Evolutionary conservation across 1,140 invertebrate species (phyloP), one percentile per base, ranked within the genome.

Genomic region (Akabosia matsudoensis): DNA sequence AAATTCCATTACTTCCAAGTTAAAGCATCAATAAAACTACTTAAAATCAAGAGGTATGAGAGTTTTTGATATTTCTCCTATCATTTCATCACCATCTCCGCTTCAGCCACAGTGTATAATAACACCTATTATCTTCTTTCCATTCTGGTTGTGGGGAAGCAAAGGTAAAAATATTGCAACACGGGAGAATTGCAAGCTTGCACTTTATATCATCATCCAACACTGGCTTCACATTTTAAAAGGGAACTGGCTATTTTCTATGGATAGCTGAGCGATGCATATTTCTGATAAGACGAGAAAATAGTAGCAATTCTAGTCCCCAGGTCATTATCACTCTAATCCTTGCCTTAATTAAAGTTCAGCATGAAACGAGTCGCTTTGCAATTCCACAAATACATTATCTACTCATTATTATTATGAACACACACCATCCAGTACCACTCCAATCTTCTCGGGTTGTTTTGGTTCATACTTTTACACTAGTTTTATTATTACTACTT

Each of bases 321-420:
- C 54, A 61, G 61, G 61, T 67, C 22, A 67, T 67, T 67, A 31
- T 67, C 31, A 67, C 24, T 61, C 13, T 30, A 28, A 67, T 67
- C 24, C 22, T 67, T 67, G 13, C 26, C 31, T 67, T 67, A 67
- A 67, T 67, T 67, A 67, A 67, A 67, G 26, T 67, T 31, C 26
- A 67, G 24, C 37, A 45, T 45, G 24, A 16, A 10, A 56, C 7
- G 54, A 56, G 24, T 13, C 10, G 22, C 54, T 56, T 45, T 45
- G 37, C n/a, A n/a, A n/a, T n/a, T n/a, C n/a, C n/a, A n/a, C n/a
- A n/a, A n/a, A n/a, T n/a, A n/a, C n/a, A n/a, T n/a, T n/a, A n/a
- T n/a, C n/a, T n/a, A n/a, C n/a, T n/a, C n/a, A n/a, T n/a, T n/a
- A n/a, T n/a, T n/a, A n/a, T n/a, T n/a, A n/a, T n/a, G n/a, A n/a